Conservation (phyloP, 2,797 vertebrate species). For the Acipenser ruthenus region DNA sequence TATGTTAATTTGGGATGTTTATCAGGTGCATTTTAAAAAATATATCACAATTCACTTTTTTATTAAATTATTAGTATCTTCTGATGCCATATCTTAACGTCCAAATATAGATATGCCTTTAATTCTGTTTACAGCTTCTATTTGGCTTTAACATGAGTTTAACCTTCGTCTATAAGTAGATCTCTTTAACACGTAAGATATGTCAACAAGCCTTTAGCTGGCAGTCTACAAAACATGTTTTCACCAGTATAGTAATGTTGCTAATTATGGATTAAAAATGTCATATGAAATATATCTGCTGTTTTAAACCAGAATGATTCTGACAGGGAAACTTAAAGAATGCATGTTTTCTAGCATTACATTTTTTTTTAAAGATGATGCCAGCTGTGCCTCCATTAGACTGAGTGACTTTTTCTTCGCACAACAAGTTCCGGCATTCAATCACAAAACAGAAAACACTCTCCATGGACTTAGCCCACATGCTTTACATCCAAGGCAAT, state of each 20-base stretch:
- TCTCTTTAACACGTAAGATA: slow-evolving; percentile 6
- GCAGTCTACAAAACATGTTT: slow-evolving; percentile 11
- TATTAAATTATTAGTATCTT: no score
- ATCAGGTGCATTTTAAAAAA: no score
- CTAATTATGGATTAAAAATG: slow-evolving; percentile 37
- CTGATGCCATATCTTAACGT: no score
- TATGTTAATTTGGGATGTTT: no score
- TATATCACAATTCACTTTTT: no score
- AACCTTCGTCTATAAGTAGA: slow-evolving; percentile 7
- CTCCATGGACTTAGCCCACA: slow-evolving; percentile 58
- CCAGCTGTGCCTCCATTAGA: slow-evolving; percentile 55
- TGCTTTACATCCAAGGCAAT: slow-evolving; percentile 61
- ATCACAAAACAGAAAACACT: slow-evolving; percentile 59
- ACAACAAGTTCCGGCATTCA: slow-evolving; percentile 51
- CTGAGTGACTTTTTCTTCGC: slow-evolving; percentile 29
- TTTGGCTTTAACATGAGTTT: neutral
- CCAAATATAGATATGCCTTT: neutral
- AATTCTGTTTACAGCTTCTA: neutral
- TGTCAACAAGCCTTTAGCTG: neutral
- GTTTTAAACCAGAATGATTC: slow-evolving; percentile 44
- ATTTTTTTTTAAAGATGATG: slow-evolving; percentile 55
- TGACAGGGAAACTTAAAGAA: slow-evolving; percentile 59
- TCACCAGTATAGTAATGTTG: neutral
- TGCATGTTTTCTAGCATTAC: slow-evolving; percentile 45
- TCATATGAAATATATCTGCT: slow-evolving; percentile 47